A percentile compares a stretch with the other conserved stretches of the same genome.
phyloP scores from a whole-genome alignment of 2,113 vertebrate genomes.

The Petrocephalus microphthalmus region DNA sequence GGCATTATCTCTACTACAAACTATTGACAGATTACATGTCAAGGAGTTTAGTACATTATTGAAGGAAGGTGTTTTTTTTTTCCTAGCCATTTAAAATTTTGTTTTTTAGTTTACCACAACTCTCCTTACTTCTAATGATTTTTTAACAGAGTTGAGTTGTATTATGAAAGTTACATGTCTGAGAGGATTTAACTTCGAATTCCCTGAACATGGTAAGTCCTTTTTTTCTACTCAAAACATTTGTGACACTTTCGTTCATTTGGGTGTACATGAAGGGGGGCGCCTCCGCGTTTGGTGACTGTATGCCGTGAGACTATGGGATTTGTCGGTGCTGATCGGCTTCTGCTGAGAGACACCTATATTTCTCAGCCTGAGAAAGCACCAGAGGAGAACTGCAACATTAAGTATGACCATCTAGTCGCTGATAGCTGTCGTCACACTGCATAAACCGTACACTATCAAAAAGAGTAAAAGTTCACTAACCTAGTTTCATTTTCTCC shows the following conservation, averaged over 20 bases:
- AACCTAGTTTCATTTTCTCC: conserved; percentile 62
- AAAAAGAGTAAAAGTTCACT: conserved; percentile 47
- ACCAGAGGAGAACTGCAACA: conserved; percentile 55
- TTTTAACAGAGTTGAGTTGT: conserved; percentile 70
- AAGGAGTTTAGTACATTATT: conserved; percentile 79
- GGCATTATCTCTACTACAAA: conserved; percentile 76
- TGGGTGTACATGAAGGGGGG: neutral
- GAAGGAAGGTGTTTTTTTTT: conserved; percentile 53
- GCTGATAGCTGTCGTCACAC: conserved; percentile 36
- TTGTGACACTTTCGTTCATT: conserved; percentile 45
- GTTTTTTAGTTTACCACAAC: conserved; percentile 50
- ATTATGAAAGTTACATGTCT: conserved; percentile 99
- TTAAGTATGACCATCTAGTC: conserved; percentile 54
- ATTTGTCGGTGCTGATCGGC: conserved; percentile 52
- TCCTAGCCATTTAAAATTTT: conserved; percentile 49
- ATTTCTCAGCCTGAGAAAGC: conserved; percentile 64
- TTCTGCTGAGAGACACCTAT: conserved; percentile 58
- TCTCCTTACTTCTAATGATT: conserved; percentile 64
- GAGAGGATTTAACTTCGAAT: conserved; percentile 96
- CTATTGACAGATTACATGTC: conserved; percentile 81
- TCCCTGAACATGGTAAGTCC: conserved; percentile 97
- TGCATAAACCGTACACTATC: conserved; percentile 26
- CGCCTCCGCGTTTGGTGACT: neutral
- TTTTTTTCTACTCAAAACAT: conserved; percentile 42
- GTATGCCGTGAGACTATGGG: conserved; percentile 31